Evolutionary conservation across 2,113 vertebrate genomes (phyloP), one percentile per base, ranked within the genome.

Genomic region (Anhinga anhinga): DNA sequence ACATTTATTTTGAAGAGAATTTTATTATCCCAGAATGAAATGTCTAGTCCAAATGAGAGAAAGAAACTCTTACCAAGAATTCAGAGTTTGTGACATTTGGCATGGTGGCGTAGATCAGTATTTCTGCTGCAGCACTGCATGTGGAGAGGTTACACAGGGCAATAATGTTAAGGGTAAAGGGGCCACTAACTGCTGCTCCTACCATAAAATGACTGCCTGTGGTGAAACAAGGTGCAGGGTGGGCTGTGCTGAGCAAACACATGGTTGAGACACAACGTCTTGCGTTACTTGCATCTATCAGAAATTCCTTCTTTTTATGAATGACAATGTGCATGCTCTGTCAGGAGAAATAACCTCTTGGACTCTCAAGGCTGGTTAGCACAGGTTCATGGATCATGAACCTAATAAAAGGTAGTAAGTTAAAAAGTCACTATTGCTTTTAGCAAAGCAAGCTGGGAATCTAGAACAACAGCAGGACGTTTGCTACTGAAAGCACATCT

Each of bases 381-480:
- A 17, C n/a, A 72, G 27, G 42, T 42, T 80, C n/a, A 21, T 0
- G 1, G 49, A 15, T 52, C 52, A 44, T 15, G 44, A 82, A 32
- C 55, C 29, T 27, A 27, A 30, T 30, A 55, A 58, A 58, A 69
- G 4, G 10, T 5, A 67, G 11, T 32, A 13, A 19, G 44, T 26
- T 87, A 32, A 71, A 50, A 90, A 44, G 10, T 62, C 26, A 12
- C 40, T 40, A 11, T 19, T 52, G 59, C 36, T 61, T 49, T 90
- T 16, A 73, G 17, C 40, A 66, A 66, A 45, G 50, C 30, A 65
- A 83, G 40, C 55, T 69, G 36, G 9, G 67, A 87, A 26, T 42
- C 29, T 36, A 34, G 22, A 53, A 50, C 32, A 49, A 29, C 0
- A 0, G 25, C n/a, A 65, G 74, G 29, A 26, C 1, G 0, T 40